Conservation (phyloP, 1,140 invertebrate genomes). For the Agrypnia vestita region DNA sequence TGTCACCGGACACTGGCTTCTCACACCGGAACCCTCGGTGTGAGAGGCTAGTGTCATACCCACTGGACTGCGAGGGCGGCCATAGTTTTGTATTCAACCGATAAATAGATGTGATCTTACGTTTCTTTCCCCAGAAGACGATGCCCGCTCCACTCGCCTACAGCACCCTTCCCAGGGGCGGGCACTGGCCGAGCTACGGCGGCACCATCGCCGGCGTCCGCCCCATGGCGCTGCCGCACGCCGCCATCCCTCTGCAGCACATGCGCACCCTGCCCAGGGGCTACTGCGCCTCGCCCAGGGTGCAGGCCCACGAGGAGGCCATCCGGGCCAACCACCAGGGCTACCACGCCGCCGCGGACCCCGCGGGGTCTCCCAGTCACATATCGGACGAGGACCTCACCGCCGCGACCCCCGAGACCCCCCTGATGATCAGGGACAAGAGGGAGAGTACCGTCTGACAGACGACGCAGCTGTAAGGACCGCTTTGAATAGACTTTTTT, state of each 20-base stretch:
- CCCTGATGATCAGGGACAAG: constrained; percentile 59
- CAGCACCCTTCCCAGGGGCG: constrained; percentile 70
- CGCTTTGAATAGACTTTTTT: constrained; percentile 8
- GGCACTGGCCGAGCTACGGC: constrained; percentile 68
- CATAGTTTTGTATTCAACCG: no score
- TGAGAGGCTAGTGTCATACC: no score
- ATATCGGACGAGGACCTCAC: constrained; percentile 57
- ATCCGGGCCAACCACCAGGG: constrained; percentile 19
- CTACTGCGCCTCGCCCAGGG: constrained; percentile 58
- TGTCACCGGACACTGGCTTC: no score
- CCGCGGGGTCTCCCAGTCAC: constrained; percentile 51
- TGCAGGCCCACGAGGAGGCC: constrained; percentile 38
- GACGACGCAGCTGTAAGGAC: constrained; percentile 57
- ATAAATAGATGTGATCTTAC: background rate
- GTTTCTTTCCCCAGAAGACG: constrained; percentile 58
- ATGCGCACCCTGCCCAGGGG: constrained; percentile 58
- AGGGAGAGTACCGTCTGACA: constrained; percentile 61
- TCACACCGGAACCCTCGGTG: no score
- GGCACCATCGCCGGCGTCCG: constrained; percentile 63
- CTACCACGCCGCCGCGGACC: constrained; percentile 51
- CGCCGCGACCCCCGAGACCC: constrained; percentile 54
- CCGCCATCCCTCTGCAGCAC: constrained; percentile 70
- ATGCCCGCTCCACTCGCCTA: constrained; percentile 65
- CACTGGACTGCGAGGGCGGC: no score
- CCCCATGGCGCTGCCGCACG: constrained; percentile 63